A percentile compares a stretch with the other conserved stretches of the same genome.
Conservation (phyloP, 2,797 vertebrate species). For the Tauraco hartlaubi region DNA sequence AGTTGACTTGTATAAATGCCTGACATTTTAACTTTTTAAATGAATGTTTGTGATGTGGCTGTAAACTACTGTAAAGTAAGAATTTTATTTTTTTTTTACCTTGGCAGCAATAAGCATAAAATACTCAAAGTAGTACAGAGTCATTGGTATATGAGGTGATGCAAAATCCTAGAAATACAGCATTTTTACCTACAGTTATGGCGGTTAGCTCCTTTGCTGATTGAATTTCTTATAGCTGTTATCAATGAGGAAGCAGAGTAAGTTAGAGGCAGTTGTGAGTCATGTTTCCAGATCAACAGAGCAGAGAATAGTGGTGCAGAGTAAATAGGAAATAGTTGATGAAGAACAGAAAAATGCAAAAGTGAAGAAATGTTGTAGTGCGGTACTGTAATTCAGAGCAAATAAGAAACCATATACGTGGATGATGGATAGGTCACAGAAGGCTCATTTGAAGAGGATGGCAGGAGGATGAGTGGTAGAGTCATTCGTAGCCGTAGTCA, state of each 20-base stretch:
- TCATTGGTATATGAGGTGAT: background rate
- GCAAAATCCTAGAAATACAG: background rate
- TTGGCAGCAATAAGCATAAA: background rate
- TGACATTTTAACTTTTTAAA: background rate
- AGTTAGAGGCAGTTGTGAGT: background rate
- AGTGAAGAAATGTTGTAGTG: background rate
- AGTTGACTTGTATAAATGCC: background rate
- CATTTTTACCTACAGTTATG: background rate
- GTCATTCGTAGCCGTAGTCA: background rate
- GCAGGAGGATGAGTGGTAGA: background rate
- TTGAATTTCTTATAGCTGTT: background rate
- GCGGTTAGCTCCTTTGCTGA: background rate
- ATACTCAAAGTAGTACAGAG: background rate
- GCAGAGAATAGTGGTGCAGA: background rate
- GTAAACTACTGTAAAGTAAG: background rate
- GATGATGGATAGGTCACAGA: background rate
- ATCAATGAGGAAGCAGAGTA: background rate
- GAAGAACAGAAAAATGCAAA: background rate
- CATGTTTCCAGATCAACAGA: background rate
- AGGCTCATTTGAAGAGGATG: background rate
- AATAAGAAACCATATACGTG: rapidly evolving
- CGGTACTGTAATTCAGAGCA: background rate
- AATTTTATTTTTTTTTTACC: background rate
- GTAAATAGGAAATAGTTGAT: background rate
- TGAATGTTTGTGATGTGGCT: background rate